phyloP scores from a whole-genome alignment of 2,113 vertebrate species.

The Myiozetetes cayanensis region DNA sequence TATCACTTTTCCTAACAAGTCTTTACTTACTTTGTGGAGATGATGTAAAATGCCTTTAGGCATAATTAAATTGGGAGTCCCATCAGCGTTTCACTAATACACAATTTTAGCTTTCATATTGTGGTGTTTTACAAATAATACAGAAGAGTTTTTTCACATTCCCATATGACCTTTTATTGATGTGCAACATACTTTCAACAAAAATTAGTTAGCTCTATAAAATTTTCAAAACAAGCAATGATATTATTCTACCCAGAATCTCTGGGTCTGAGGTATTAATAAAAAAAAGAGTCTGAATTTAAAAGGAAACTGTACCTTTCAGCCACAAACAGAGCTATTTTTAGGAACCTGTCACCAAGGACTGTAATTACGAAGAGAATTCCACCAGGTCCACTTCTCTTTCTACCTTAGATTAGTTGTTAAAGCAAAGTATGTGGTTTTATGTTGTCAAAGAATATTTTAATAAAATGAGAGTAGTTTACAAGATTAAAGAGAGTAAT shows the following conservation, averaged over 20 bases:
- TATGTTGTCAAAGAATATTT: not conserved
- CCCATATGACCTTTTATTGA: not conserved
- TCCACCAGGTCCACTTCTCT: not conserved
- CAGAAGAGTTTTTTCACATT: not conserved
- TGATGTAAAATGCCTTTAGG: not conserved
- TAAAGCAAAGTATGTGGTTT: not conserved
- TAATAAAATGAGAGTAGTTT: not conserved
- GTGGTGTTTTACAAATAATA: not conserved
- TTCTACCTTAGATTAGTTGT: not conserved
- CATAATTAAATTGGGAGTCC: not conserved
- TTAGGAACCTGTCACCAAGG: not conserved
- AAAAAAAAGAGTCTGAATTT: not conserved
- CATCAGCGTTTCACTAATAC: not conserved
- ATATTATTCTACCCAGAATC: not conserved
- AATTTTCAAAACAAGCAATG: not conserved
- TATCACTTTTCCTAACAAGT: not conserved
- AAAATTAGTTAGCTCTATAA: not conserved
- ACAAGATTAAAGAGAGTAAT: not conserved
- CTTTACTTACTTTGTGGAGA: not conserved
- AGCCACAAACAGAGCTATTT: not conserved
- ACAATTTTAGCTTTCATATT: not conserved
- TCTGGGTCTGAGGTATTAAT: not conserved
- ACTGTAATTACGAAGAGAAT: not conserved
- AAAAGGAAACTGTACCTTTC: not conserved
- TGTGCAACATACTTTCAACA: not conserved